These are phyloP conservation scores for Aptenodytes forsteri DNA, from an alignment of 2,113 vertebrate species.

Conservation along the genomic window DNA sequence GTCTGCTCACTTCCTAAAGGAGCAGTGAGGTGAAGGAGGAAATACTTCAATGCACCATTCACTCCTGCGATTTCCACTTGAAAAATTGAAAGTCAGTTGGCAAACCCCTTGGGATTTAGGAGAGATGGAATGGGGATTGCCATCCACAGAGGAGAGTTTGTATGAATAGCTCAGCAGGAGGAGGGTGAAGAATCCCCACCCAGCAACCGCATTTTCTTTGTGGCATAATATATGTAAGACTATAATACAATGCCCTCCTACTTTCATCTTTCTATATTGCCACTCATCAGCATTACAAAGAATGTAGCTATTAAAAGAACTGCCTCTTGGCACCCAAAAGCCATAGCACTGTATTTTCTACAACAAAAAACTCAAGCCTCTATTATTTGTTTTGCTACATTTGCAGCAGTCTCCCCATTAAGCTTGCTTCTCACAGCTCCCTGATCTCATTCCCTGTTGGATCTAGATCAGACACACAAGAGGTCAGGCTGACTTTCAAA, in stretches of 20 bases:
- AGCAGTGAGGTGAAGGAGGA: neutral
- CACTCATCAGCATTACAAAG: slow-evolving; percentile 69
- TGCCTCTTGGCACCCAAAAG: slow-evolving; percentile 54
- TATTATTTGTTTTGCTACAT: slow-evolving; percentile 66
- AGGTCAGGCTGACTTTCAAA: slow-evolving; percentile 70
- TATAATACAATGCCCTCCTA: slow-evolving; percentile 65
- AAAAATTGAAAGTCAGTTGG: slow-evolving; percentile 9
- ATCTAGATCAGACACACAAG: slow-evolving; percentile 59
- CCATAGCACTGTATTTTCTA: slow-evolving; percentile 56
- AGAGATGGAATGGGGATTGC: neutral
- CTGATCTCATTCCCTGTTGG: slow-evolving; percentile 60
- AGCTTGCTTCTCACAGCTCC: slow-evolving; percentile 60
- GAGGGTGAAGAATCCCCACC: slow-evolving; percentile 43
- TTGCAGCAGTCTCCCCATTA: slow-evolving; percentile 54
- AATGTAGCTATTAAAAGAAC: slow-evolving; percentile 60
- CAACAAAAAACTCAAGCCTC: slow-evolving; percentile 39
- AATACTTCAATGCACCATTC: neutral
- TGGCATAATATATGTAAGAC: slow-evolving; percentile 63
- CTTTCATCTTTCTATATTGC: slow-evolving; percentile 70
- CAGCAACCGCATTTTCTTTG: slow-evolving; percentile 57
- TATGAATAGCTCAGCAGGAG: slow-evolving; percentile 22
- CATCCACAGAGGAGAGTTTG: neutral
- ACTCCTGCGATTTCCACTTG: slow-evolving; percentile 15
- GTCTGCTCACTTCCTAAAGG: neutral
- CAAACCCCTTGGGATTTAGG: neutral